These are phyloP conservation scores for Eremobia ochroleuca DNA, from an alignment of 2,888 invertebrate species.

Conservation along the genomic window DNA sequence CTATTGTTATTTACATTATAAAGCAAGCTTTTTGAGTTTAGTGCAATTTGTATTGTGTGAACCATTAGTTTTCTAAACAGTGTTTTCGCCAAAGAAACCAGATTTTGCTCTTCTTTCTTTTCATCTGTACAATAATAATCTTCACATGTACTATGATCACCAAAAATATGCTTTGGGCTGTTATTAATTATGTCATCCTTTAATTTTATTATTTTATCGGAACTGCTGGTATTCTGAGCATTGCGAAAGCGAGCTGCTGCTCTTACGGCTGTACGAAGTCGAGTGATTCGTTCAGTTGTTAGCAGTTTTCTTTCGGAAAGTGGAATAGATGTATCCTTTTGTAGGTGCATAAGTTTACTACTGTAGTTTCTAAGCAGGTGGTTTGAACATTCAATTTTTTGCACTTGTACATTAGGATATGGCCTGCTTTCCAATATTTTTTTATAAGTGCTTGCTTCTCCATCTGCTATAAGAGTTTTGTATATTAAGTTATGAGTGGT, in stretches of 20 bases:
- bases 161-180: conserved; percentile 8
- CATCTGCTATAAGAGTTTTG: neutral
- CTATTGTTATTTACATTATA: conserved; percentile 26
- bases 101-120: neutral
- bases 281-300: neutral
- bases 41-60: neutral
- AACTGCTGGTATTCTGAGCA: neutral
- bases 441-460: too few species aligned
- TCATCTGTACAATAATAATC: conserved; percentile 1
- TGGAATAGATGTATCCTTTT: conserved; percentile 6
- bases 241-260: conserved; percentile 12
- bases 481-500: neutral
- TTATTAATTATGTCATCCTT: neutral
- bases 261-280: conserved; percentile 19
- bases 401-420: neutral
- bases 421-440: conserved; percentile 6
- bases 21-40: conserved; percentile 5
- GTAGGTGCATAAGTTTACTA: neutral
- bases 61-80: neutral
- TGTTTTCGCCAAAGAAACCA: neutral
- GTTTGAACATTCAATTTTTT: conserved; percentile 4
- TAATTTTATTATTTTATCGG: conserved; percentile 10
- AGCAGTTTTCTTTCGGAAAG: neutral
- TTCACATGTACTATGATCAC: neutral
- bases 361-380: neutral